These are phyloP conservation scores for Epinephelus cyanopodus DNA, from an alignment of 2,113 vertebrate species.

Conservation along the genomic window DNA sequence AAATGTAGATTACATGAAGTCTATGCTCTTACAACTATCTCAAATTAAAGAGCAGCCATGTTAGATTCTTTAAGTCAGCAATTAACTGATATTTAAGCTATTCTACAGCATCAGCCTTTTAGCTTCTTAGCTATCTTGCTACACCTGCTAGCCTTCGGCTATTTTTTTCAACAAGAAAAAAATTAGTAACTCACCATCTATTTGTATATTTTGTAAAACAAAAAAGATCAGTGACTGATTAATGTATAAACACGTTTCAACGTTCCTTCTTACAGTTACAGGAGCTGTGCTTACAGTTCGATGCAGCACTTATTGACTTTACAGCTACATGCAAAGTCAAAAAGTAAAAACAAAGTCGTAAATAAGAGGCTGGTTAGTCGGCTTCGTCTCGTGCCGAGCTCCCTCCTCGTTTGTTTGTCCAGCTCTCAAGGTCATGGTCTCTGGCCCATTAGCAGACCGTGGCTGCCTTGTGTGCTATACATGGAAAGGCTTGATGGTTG, in stretches of 20 bases:
- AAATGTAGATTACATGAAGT: no score
- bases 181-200: not conserved
- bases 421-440: constrained; percentile 76
- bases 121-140: not conserved
- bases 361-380: constrained; percentile 73
- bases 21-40: no score
- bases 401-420: constrained; percentile 62
- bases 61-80: not conserved
- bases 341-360: constrained; percentile 50
- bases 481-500: constrained; percentile 50
- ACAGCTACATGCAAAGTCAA: not conserved
- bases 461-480: constrained; percentile 57
- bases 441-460: constrained; percentile 64
- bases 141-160: not conserved
- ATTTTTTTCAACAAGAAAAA: not conserved
- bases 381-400: constrained; percentile 23
- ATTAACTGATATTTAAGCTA: no score
- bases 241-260: no score
- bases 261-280: no score
- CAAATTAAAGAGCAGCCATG: no score
- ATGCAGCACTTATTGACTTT: not conserved
- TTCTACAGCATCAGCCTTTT: not conserved
- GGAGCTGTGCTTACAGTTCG: not conserved
- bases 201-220: not conserved
- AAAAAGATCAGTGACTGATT: not conserved